Evolutionary conservation across 2,888 invertebrate species (phyloP).

Genomic region (Glyphotaelius pellucidus): DNA sequence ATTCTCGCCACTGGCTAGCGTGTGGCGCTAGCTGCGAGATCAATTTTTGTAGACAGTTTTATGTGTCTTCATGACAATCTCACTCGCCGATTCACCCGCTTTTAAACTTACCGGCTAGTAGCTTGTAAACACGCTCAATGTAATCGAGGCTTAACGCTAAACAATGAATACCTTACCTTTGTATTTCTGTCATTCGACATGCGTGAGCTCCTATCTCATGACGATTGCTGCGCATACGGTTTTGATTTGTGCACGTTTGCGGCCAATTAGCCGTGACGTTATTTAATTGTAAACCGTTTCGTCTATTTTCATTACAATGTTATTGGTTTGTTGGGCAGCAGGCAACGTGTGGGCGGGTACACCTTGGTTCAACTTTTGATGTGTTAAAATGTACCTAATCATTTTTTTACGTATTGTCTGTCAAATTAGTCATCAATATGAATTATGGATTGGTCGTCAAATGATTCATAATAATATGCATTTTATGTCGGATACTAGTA

Average conservation of each 20-base stretch:
- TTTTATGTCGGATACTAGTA: too few species aligned
- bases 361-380: background rate
- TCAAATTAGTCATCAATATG: background rate
- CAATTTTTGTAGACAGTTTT: too few species aligned
- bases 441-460: too few species aligned
- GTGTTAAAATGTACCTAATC: background rate
- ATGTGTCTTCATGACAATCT: too few species aligned
- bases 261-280: slow-evolving; percentile 7
- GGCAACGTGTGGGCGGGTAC: background rate
- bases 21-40: too few species aligned
- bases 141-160: too few species aligned
- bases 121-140: too few species aligned
- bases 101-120: too few species aligned
- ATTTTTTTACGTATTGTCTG: background rate
- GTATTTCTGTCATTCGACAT: background rate
- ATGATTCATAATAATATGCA: too few species aligned
- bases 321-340: background rate
- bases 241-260: background rate
- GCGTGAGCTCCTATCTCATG: background rate
- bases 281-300: background rate
- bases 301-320: background rate
- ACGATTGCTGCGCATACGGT: background rate
- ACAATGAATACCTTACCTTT: too few species aligned
- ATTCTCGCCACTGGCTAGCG: too few species aligned
- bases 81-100: too few species aligned